Evolutionary conservation across 1,140 invertebrate species (phyloP), one percentile per base, ranked within the genome.

Genomic region (Drosophila asahinai): DNA sequence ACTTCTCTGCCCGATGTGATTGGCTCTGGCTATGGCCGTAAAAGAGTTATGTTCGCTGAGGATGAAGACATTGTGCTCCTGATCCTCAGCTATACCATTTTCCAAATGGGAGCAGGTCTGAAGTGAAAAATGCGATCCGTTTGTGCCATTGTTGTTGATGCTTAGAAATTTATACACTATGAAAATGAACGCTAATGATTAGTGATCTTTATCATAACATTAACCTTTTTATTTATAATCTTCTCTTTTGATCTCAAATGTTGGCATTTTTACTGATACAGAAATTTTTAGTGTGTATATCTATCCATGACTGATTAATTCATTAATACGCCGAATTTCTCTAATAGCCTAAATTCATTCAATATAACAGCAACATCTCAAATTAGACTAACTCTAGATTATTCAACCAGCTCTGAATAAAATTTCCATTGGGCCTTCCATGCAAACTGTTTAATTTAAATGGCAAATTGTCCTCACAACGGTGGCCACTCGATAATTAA

Each of bases 11-110:
- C 11, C 45, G 19, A 30, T 40, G 40, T 65, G 72, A 86, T 86
- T 81, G 79, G 68, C 74, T 70, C 72, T 43, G 63, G 36, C 43
- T 73, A 65, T 61, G 57, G 68, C 40, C 33, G 19, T 38, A 36
- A 72, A 48, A 60, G 51, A 51, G 57, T 61, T 59, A 11, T 63
- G 49, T 51, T 25, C 8, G 14, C n/a, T 25, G 43, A 61, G 51
- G 38, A 78, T 65, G 43, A 47, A 77, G 72, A 62, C 55, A 48
- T 64, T 27, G 11, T 57, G 14, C n/a, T 17, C 11, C 14, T 30
- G 40, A 52, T 74, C 48, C 25, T 36, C 2, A 22, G 3, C 30
- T 30, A 12, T 43, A 68, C 9, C 14, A 33, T n/a, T 40, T 62
- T n/a, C 19, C 5, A 12, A 38, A 5, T 7, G 36, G 15, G 5